Evolutionary conservation across 2,888 invertebrate species (phyloP), one percentile per base, ranked within the genome.

Genomic region (Cheilosia grossa): DNA sequence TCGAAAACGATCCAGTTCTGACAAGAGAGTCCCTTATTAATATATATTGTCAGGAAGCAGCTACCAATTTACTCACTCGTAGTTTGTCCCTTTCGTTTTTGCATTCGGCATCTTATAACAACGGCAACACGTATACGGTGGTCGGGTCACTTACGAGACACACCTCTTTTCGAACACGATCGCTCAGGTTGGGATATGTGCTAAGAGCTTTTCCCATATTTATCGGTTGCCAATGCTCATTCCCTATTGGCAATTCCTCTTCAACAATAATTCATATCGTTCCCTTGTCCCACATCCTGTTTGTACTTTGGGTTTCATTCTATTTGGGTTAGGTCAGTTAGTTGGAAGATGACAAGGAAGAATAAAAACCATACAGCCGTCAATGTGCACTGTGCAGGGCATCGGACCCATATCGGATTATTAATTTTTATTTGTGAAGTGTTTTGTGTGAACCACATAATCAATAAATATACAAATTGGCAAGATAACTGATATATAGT

Each of bases 281-380:
- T 24, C 42, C 15, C 47, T 58, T 69, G 56, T 70, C 19, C 24
- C 9, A 56, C 7, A 70, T 70, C 47, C 58, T 37, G 70, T 24
- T 21, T 17, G 15, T 13, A 51, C 13, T 6, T 15, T 24, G 6
- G 2, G 5, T 37, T 9, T 4, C 19, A 6, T 44, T 27, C 4
- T 2, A 2, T 59, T 17, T 72, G n/a, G 2, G 51, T 53, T 44
- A 61, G 72, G 61, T 72, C 42, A 69, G 47, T 42, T 9, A 9
- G 19, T 17, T 49, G 4, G 24, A 24, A n/a, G 15, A 13, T 24
- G 30, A 19, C 30, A 21, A 4, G 17, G 9, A 49, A 30, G 10
- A n/a, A 27, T 17, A 51, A 40, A 9, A 37, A 53, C 6, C 17
- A 47, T 6, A 27, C 27, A 27, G 27, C 27, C 1, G 13, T 27